These are phyloP conservation scores for Nesoenas mayeri DNA, from an alignment of 2,113 vertebrate species.

Conservation along the genomic window DNA sequence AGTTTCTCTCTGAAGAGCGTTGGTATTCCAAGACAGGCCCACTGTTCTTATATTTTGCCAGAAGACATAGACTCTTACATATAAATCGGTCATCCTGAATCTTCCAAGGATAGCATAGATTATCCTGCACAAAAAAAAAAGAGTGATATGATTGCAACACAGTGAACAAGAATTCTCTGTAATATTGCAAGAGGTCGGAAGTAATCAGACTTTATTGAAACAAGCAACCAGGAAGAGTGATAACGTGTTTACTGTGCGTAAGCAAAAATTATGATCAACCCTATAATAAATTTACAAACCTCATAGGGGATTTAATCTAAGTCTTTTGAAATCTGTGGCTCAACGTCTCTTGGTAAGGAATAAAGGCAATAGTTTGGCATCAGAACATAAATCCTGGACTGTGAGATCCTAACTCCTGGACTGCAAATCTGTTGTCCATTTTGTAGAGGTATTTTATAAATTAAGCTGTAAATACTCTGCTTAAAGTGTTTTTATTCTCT, in stretches of 20 bases:
- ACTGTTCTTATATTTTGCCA: neutral
- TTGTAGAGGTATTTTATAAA: rapidly evolving
- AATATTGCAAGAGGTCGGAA: neutral
- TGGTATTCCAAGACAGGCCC: neutral
- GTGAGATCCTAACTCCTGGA: neutral
- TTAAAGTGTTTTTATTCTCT: neutral
- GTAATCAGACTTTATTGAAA: neutral
- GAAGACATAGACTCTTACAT: neutral
- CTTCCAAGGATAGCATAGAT: neutral
- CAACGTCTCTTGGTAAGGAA: neutral
- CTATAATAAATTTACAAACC: neutral
- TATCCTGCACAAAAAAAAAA: neutral
- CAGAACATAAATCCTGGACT: neutral
- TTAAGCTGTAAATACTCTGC: neutral
- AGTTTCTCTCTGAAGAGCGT: neutral
- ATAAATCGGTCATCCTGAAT: neutral
- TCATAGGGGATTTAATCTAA: neutral
- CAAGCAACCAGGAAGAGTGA: neutral
- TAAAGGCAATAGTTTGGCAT: neutral
- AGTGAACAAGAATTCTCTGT: neutral
- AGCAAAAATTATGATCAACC: neutral
- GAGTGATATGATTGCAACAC: neutral
- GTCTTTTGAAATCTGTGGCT: neutral
- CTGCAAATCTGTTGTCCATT: neutral
- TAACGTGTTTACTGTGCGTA: neutral